These are phyloP conservation scores for Aphelenchoides fujianensis DNA, from an alignment of 1,140 invertebrate genomes.

Conservation along the genomic window DNA sequence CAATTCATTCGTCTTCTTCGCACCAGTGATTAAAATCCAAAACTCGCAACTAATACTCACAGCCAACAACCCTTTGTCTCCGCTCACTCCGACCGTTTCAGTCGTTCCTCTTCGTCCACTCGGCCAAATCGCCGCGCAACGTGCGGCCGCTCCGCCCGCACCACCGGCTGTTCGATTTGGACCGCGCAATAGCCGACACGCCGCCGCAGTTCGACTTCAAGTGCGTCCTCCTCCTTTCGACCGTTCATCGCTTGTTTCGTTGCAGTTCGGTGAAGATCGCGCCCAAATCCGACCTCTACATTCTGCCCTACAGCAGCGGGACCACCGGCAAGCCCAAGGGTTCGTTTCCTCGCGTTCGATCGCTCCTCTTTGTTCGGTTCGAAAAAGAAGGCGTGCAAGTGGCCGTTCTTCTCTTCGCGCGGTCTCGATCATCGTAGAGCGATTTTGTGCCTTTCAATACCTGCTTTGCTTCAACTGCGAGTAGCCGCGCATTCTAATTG, in stretches of 20 bases:
- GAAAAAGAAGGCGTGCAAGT: too few species aligned
- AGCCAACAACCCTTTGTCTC: too few species aligned
- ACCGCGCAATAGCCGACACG: neutral
- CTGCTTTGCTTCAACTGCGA: too few species aligned
- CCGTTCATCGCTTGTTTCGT: neutral
- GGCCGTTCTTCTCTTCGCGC: too few species aligned
- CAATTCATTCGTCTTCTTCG: too few species aligned
- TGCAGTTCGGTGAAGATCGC: neutral
- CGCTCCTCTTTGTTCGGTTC: too few species aligned
- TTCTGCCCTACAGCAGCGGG: slow-evolving; percentile 1
- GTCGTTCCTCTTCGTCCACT: neutral
- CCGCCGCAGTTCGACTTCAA: slow-evolving; percentile 10
- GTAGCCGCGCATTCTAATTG: too few species aligned
- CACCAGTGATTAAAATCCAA: too few species aligned
- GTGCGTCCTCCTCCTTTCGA: neutral
- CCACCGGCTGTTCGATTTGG: neutral
- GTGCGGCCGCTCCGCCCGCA: neutral
- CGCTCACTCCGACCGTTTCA: neutral
- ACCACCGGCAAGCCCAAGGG: slow-evolving; percentile 19
- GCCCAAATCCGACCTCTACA: neutral
- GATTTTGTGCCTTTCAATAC: too few species aligned
- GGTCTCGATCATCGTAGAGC: too few species aligned
- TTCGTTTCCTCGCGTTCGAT: too few species aligned
- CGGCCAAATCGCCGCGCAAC: neutral
- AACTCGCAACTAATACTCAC: too few species aligned